These are phyloP conservation scores for Panurus biarmicus DNA, from an alignment of 2,113 vertebrate genomes.

Conservation along the genomic window DNA sequence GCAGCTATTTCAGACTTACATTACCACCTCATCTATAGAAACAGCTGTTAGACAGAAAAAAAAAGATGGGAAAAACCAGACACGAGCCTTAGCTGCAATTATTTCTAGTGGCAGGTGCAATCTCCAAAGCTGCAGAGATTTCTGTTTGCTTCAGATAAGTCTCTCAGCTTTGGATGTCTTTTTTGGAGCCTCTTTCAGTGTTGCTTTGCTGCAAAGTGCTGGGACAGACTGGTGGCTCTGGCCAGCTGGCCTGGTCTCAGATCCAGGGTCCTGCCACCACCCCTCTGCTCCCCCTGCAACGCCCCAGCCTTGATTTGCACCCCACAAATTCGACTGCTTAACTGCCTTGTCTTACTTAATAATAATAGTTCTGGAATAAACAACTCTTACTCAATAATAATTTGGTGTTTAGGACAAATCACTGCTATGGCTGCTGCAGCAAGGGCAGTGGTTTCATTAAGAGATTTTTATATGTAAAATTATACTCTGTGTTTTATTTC, in stretches of 20 bases:
- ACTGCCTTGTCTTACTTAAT: neutral
- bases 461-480: neutral
- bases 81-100: neutral
- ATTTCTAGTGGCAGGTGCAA: neutral
- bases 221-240: neutral
- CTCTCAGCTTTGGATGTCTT: neutral
- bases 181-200: neutral
- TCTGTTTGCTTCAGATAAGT: neutral
- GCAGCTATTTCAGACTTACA: neutral
- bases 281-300: neutral
- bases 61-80: neutral
- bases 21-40: neutral
- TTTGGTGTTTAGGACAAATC: neutral
- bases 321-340: neutral
- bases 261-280: neutral
- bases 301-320: neutral
- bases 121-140: slow-evolving; percentile 30
- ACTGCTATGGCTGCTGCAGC: neutral
- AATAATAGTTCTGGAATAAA: neutral
- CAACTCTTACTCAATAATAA: neutral
- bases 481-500: neutral
- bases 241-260: too few species aligned
- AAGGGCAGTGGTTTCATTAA: neutral
- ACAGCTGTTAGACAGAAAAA: neutral
- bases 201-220: neutral